Base-by-base conservation (phyloP, 2,797 vertebrate species). In the Pelochelys cantorii region DNA sequence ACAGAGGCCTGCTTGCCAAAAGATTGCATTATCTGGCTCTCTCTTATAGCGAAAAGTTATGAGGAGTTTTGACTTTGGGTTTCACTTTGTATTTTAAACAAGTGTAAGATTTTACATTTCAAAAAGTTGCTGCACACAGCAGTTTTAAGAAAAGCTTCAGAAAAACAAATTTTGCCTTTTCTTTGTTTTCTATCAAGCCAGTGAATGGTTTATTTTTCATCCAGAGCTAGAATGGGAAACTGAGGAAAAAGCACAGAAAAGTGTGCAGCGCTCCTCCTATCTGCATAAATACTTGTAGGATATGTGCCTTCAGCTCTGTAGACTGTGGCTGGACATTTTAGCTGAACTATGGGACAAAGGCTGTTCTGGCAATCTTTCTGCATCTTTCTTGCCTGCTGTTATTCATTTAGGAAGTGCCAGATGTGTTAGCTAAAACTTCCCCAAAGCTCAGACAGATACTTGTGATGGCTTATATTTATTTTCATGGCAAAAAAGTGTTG, bases 31-130 rank as follows among this genome's bases (percentile, higher is more conserved):
- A 80, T 56, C 37, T 89, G 54, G 34, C 65, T 82, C 65, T 85
- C 34, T 74, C 53, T 14, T 88, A 2, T 84, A 60, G 31, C 29
- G 56, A 11, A 84, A 89, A 96, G 94, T 86, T 90, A 60, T 37
- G 18, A 94, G 11, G 4, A 71, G 17, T 5, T 90, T 57, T 88
- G 81, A 53, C 68, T 53, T 75, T 65, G 79, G 81, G 95, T 93
- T 55, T 75, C 7, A 34, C 54, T 48, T 48, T 48, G 42, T 85
- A 93, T 86, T 81, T 85, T 86, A 56, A 82, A 42, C 60, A 84
- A 86, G 22, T 90, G 86, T 91, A 79, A 94, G 89, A 54, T 89
- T 79, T 79, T 84, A 87, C 22, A 48, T 84, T 95, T 94, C 92
- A 74, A 71, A 92, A 84, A 34, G 54, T 13, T 5, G 90, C 12